Conservation (phyloP, 2,888 invertebrate species). For the Cryptocheilus praepositus region DNA sequence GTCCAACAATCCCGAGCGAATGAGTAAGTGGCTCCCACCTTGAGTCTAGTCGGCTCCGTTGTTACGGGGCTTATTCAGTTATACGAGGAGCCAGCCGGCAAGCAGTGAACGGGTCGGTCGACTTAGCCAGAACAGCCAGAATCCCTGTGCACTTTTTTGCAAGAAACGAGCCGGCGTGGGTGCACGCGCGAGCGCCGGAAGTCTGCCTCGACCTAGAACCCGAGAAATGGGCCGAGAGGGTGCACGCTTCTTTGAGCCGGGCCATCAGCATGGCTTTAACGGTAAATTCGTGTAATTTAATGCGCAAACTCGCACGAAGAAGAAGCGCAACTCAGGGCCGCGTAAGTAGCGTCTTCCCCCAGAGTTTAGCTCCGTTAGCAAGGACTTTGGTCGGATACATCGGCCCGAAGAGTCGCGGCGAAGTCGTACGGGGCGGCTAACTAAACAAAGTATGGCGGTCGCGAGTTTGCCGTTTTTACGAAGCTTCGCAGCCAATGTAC, state of each 20-base stretch:
- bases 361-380: conserved; percentile 27
- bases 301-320: conserved; percentile 41
- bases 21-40: conserved; percentile 63
- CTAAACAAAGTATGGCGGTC: no score
- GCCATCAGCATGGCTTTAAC: conserved; percentile 26
- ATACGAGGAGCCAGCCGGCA: conserved; percentile 36
- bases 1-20: conserved; percentile 70
- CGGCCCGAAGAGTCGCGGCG: no score
- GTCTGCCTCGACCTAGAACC: background rate
- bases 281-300: conserved; percentile 42
- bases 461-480: no score
- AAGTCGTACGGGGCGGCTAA: no score
- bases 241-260: conserved; percentile 17
- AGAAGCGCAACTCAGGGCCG: conserved; percentile 28
- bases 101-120: background rate
- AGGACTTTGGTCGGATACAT: conserved; percentile 23
- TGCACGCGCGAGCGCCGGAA: conserved; percentile 14
- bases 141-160: conserved; percentile 23
- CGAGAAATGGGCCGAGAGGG: conserved; percentile 24
- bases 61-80: conserved; percentile 64
- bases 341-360: conserved; percentile 12
- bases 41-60: conserved; percentile 52
- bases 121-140: conserved; percentile 14
- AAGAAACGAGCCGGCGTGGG: background rate
- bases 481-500: no score